Evolutionary conservation across 2,797 vertebrate species (phyloP).

Genomic region (Hypotaenidia philippensis): DNA sequence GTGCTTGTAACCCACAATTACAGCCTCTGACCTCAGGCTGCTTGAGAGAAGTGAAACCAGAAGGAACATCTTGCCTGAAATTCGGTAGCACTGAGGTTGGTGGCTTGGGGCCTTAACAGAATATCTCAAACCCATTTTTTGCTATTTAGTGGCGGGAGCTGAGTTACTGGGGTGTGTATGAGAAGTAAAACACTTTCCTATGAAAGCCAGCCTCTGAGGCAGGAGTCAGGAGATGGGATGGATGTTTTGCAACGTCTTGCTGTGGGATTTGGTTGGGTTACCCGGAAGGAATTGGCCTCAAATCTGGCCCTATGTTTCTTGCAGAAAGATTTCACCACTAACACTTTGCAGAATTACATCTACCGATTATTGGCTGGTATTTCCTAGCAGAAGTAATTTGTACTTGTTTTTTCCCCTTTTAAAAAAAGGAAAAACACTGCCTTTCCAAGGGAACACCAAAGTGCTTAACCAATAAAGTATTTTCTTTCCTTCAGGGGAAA

Average conservation of each 20-base stretch:
- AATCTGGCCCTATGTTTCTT: not conserved
- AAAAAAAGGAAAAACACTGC: not conserved
- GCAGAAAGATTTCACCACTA: conserved; percentile 8
- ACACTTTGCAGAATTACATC: conserved; percentile 59
- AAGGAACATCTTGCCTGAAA: conserved; percentile 46
- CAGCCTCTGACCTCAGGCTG: conserved; percentile 29
- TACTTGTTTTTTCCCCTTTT: not conserved
- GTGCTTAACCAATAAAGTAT: conserved; percentile 3
- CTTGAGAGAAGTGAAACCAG: conserved; percentile 35
- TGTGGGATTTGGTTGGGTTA: conserved; percentile 47
- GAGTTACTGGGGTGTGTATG: not conserved
- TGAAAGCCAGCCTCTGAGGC: not conserved
- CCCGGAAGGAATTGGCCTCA: not conserved
- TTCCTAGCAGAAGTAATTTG: conserved; percentile 53
- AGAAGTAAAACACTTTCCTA: not conserved
- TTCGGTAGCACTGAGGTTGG: conserved; percentile 26
- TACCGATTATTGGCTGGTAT: conserved; percentile 40
- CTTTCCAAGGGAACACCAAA: conserved; percentile 9
- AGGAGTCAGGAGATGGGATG: not conserved
- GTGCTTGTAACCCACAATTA: conserved; percentile 47
- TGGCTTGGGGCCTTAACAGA: not conserved
- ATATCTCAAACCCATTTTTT: conserved; percentile 27
- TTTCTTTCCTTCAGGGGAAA: conserved; percentile 39
- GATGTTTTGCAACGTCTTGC: not conserved
- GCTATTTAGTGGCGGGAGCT: not conserved